phyloP scores from a whole-genome alignment of 2,797 vertebrate genomes.

The Liparis tanakae region DNA sequence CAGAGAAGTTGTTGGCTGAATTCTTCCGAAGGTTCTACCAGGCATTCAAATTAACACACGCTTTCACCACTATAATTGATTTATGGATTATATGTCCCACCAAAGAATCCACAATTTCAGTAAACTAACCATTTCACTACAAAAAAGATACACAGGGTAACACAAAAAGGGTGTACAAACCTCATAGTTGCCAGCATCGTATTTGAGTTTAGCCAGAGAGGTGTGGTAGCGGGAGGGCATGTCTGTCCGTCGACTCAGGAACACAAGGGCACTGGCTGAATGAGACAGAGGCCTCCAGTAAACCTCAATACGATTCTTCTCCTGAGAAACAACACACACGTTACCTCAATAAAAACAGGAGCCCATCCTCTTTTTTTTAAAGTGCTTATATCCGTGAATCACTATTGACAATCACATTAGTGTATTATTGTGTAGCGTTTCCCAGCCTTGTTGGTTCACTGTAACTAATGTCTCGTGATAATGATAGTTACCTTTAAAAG shows the following conservation, averaged over 20 bases:
- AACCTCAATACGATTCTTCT: constrained; percentile 82
- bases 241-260: constrained; percentile 86
- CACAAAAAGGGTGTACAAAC: constrained; percentile 29
- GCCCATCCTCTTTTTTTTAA: too few relatives aligned
- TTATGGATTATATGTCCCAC: not conserved
- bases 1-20: too few relatives aligned
- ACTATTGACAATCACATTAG: not conserved
- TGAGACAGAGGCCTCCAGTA: constrained; percentile 82
- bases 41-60: too few relatives aligned
- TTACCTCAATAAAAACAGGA: too few relatives aligned
- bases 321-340: constrained; percentile 66
- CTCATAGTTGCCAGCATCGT: constrained; percentile 63
- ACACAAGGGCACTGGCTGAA: constrained; percentile 78
- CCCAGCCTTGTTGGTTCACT: not conserved
- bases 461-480: not conserved
- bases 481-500: constrained; percentile 82
- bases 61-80: not conserved
- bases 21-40: too few relatives aligned
- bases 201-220: constrained; percentile 80
- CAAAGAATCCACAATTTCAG: not conserved
- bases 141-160: not conserved
- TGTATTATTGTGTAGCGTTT: constrained; percentile 1
- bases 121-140: not conserved
- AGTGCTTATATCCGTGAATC: not conserved
- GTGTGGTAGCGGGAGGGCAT: constrained; percentile 82